A percentile compares a stretch with the other conserved stretches of the same genome.
Evolutionary conservation across 1,140 invertebrate genomes (phyloP).

Genomic region (Drosophila novamexicana): DNA sequence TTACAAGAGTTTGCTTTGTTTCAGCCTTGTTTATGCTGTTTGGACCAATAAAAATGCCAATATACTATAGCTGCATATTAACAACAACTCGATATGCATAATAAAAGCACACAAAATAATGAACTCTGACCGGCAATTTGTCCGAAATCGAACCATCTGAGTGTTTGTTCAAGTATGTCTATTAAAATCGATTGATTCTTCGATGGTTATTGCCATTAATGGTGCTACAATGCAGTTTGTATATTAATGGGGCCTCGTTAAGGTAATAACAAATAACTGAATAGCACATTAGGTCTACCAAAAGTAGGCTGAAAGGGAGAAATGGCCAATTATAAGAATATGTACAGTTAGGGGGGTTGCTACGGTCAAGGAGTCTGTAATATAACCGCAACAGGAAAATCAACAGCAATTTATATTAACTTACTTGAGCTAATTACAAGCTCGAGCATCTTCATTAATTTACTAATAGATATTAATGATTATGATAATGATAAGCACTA

Average conservation of each 20-base stretch:
- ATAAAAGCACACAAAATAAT: not conserved
- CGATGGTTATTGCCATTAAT: constrained; percentile 31
- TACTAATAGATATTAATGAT: not conserved
- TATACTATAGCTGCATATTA: not conserved
- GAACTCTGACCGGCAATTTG: constrained; percentile 17
- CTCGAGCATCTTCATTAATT: constrained; percentile 52
- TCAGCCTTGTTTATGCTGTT: too few species aligned
- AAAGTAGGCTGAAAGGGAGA: constrained; percentile 51
- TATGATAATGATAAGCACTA: not conserved
- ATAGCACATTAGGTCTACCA: constrained; percentile 63
- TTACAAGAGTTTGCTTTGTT: too few species aligned
- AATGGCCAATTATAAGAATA: constrained; percentile 31
- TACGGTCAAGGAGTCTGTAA: not conserved
- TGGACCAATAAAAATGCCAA: not conserved
- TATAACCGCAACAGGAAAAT: constrained; percentile 2
- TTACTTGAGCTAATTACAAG: constrained; percentile 54
- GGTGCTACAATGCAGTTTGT: constrained; percentile 31
- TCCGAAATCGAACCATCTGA: constrained; percentile 3
- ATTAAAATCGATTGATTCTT: constrained; percentile 77
- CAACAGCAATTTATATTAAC: constrained; percentile 27
- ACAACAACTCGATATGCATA: not conserved
- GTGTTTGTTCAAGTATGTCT: constrained; percentile 24
- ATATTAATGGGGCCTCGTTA: constrained; percentile 68
- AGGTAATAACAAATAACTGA: constrained; percentile 77
- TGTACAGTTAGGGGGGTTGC: not conserved